phyloP scores from a whole-genome alignment of 2,113 vertebrate species.

The Euleptes europaea region DNA sequence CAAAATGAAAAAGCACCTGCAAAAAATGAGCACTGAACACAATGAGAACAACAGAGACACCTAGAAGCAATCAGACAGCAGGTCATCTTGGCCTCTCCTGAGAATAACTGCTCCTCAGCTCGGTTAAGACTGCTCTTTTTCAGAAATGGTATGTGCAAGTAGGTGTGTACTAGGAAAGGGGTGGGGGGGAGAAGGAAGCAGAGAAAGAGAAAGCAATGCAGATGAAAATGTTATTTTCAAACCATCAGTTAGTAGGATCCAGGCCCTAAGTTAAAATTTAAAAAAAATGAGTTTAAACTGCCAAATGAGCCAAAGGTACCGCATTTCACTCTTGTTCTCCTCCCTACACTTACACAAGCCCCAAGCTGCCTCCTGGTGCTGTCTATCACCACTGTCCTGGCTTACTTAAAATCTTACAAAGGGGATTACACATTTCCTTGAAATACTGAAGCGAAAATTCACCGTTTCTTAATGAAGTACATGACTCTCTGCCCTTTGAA shows the following conservation, averaged over 20 bases:
- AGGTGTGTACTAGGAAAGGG: neutral
- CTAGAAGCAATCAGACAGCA: constrained; percentile 45
- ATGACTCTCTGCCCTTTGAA: constrained; percentile 35
- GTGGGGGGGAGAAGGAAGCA: neutral
- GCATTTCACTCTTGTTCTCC: neutral
- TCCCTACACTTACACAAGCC: constrained; percentile 35
- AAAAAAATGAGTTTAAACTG: constrained; percentile 30
- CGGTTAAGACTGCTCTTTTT: neutral
- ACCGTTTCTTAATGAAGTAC: constrained; percentile 4
- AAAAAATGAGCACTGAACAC: constrained; percentile 40
- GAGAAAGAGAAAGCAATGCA: constrained; percentile 39
- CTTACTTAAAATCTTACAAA: constrained; percentile 4
- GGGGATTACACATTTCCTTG: constrained; percentile 7
- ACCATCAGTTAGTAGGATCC: constrained; percentile 5
- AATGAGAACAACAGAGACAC: neutral
- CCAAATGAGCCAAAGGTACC: constrained; percentile 24
- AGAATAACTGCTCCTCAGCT: constrained; percentile 8
- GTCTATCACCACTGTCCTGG: constrained; percentile 22
- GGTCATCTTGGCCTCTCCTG: constrained; percentile 28
- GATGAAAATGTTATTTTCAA: constrained; percentile 41
- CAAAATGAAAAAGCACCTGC: constrained; percentile 51
- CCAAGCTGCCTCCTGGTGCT: neutral
- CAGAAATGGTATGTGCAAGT: neutral
- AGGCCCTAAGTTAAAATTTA: constrained; percentile 34
- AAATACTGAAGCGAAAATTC: constrained; percentile 21